Conservation (phyloP, 2,888 invertebrate genomes). For the Torymus tubicola region DNA sequence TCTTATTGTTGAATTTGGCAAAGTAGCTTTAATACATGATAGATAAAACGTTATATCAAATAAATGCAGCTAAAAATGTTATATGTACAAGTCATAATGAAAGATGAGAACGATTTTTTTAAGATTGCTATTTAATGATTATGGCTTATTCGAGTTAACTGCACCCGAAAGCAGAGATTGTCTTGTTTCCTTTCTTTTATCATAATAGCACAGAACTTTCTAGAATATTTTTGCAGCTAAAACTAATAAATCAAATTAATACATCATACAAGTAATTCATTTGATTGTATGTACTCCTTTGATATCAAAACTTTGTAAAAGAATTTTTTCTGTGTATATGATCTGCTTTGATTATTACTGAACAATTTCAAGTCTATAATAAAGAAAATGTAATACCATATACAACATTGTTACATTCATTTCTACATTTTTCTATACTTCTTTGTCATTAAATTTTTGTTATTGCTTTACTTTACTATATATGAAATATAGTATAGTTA, state of each 20-base stretch:
- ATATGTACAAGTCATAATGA: constrained; percentile 47
- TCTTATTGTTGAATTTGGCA: constrained; percentile 52
- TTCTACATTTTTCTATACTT: neutral
- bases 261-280: too few species aligned
- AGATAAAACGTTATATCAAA: constrained; percentile 26
- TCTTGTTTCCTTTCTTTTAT: constrained; percentile 43
- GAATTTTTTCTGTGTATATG: neutral
- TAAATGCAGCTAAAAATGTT: constrained; percentile 21
- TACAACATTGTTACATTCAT: neutral
- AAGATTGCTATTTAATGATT: constrained; percentile 23
- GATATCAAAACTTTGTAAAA: neutral
- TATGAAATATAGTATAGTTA: too few species aligned
- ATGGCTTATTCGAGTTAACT: constrained; percentile 49
- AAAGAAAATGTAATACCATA: neutral
- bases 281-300: too few species aligned
- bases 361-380: neutral
- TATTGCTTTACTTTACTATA: too few species aligned
- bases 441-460: too few species aligned
- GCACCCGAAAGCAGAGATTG: constrained; percentile 54
- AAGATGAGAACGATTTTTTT: constrained; percentile 15
- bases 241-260: too few species aligned
- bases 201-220: constrained; percentile 53
- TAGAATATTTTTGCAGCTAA: neutral
- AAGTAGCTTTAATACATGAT: constrained; percentile 53
- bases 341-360: too few species aligned